These are phyloP conservation scores for Galbula dea DNA, from an alignment of 2,113 vertebrate species.

Conservation along the genomic window DNA sequence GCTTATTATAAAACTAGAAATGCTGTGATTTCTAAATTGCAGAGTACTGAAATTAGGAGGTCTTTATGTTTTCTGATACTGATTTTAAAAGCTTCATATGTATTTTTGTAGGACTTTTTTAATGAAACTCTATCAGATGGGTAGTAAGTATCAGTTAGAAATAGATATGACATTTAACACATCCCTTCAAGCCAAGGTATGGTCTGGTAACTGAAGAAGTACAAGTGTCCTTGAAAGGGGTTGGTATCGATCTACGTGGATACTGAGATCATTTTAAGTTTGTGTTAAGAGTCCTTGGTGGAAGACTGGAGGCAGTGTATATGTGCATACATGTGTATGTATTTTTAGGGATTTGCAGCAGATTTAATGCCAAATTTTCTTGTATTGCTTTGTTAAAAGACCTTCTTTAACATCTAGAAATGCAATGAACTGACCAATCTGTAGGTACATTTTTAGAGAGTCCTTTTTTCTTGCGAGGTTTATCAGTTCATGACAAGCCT, in stretches of 20 bases:
- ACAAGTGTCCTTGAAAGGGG: background rate
- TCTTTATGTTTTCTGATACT: background rate
- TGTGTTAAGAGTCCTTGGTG: background rate
- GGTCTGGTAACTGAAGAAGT: background rate
- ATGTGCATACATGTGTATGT: accelerated
- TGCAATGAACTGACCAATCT: background rate
- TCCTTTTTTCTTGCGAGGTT: background rate
- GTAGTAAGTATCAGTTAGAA: background rate
- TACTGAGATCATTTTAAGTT: background rate
- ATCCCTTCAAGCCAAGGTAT: background rate
- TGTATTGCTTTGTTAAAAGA: background rate
- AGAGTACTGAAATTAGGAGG: background rate
- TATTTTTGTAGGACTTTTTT: background rate
- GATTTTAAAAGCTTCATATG: background rate
- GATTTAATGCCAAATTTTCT: background rate
- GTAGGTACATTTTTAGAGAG: background rate
- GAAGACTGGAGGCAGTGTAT: background rate
- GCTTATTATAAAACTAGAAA: background rate
- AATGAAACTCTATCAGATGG: background rate
- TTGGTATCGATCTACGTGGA: background rate
- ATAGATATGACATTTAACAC: background rate
- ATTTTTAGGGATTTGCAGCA: background rate
- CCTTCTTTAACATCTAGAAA: background rate
- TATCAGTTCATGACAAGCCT: background rate
- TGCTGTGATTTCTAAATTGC: background rate